Percentiles rank a stretch among this genome's conserved stretches.
Conservation (phyloP, 2,797 vertebrate species). For the Thamnophis elegans region DNA sequence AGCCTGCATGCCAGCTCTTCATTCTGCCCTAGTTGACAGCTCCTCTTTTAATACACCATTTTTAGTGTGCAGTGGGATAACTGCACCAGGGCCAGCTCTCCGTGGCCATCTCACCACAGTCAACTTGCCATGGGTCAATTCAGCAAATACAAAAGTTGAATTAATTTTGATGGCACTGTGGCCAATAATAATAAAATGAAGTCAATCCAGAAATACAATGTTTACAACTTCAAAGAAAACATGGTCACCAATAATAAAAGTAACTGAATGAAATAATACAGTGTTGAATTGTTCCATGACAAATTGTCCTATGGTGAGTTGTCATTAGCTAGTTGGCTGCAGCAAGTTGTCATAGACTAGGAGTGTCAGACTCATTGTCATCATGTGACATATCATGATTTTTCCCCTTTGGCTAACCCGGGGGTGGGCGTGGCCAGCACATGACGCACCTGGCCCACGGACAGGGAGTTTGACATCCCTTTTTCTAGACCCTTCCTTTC, state of each 20-base stretch:
- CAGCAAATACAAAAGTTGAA: background rate
- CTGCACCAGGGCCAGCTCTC: background rate
- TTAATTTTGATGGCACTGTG: background rate
- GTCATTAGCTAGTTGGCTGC: background rate
- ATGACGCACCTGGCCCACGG: too few relatives aligned
- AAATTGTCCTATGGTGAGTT: background rate
- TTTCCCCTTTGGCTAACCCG: too few relatives aligned
- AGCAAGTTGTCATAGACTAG: background rate
- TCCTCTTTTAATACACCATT: background rate
- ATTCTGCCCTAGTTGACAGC: background rate
- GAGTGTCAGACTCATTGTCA: too few relatives aligned
- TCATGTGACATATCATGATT: too few relatives aligned
- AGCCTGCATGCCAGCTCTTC: background rate
- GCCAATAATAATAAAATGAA: background rate
- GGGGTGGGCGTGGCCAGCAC: too few relatives aligned
- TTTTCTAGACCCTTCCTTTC: background rate
- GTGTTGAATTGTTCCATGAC: background rate
- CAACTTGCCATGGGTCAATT: background rate
- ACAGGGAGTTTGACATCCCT: too few relatives aligned
- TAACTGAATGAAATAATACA: background rate
- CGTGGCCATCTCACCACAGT: too few relatives aligned
- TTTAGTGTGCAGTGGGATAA: background rate
- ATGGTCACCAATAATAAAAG: background rate
- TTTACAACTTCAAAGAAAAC: background rate
- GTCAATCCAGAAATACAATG: background rate